These are phyloP conservation scores for Alviniconcha strummeri DNA, from an alignment of 2,888 invertebrate species.

Conservation along the genomic window DNA sequence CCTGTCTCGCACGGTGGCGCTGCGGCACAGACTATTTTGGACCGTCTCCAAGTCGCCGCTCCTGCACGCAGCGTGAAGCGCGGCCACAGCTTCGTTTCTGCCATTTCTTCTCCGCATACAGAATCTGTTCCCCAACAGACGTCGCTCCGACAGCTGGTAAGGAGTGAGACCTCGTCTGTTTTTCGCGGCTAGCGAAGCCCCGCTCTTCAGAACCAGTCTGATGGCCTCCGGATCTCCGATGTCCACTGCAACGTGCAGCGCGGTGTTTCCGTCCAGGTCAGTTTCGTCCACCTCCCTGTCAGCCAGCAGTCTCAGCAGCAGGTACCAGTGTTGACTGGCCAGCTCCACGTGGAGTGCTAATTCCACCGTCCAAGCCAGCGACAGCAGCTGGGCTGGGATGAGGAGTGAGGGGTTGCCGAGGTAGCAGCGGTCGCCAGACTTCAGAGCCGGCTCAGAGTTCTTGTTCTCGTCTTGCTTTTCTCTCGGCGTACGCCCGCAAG, in stretches of 20 bases:
- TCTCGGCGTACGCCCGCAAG: too few relatives aligned
- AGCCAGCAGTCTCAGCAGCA: background rate
- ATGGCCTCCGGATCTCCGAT: background rate
- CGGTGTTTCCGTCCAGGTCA: background rate
- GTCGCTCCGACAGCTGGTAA: too few relatives aligned
- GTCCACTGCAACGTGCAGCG: background rate
- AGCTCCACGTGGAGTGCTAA: background rate
- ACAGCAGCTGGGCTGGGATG: background rate
- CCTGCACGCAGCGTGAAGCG: background rate
- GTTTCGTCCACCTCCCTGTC: background rate
- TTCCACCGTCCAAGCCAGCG: background rate
- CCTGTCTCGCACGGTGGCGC: background rate
- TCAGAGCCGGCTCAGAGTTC: background rate
- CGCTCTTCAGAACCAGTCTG: background rate
- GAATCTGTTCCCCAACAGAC: background rate
- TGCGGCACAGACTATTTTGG: background rate
- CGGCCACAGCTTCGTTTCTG: background rate
- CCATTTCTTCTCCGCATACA: background rate
- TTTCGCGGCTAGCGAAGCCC: background rate
- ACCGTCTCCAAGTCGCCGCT: background rate
- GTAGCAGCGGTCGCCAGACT: background rate
- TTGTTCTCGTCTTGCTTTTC: background rate
- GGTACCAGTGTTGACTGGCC: background rate
- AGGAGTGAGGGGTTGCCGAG: too few relatives aligned
- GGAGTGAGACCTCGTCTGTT: too few relatives aligned